phyloP scores from a whole-genome alignment of 1,140 invertebrate species.

The Onthophagus taurus region DNA sequence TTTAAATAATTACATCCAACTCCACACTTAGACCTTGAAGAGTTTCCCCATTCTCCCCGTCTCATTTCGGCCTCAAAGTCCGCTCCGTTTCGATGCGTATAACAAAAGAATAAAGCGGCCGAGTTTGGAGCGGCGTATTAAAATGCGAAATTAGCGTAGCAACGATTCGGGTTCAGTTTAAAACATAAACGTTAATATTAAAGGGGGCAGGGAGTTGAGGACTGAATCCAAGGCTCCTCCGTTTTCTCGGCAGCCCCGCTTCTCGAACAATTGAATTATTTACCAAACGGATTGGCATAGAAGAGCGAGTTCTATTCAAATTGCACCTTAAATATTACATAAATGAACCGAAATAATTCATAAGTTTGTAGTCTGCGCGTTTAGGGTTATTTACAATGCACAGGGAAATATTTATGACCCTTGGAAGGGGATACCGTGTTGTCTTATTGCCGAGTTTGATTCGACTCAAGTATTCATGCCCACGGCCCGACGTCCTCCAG shows the following conservation, averaged over 20 bases:
- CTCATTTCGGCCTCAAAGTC: no score
- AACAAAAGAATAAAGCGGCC: no score
- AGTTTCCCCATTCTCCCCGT: no score
- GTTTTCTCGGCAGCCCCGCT: constrained; percentile 33
- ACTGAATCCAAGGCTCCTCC: constrained; percentile 14
- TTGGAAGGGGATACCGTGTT: constrained; percentile 29
- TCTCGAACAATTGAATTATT: constrained; percentile 40
- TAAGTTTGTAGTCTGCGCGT: constrained; percentile 40
- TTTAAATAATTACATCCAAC: no score
- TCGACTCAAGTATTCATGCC: constrained; percentile 31
- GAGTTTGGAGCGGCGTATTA: not conserved
- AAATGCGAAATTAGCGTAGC: constrained; percentile 8
- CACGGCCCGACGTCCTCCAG: no score
- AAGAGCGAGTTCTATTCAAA: constrained; percentile 39
- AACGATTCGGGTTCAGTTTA: constrained; percentile 15
- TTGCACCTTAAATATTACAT: constrained; percentile 40
- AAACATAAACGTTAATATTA: constrained; percentile 35
- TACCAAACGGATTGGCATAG: constrained; percentile 39
- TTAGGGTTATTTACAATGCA: constrained; percentile 41
- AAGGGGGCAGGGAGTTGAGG: constrained; percentile 35
- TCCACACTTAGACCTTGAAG: no score
- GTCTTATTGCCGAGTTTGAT: constrained; percentile 35
- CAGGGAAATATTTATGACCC: constrained; percentile 40
- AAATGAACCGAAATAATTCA: constrained; percentile 39
- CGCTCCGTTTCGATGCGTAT: no score